Conservation (phyloP, 2,888 invertebrate species). For the Lithophane socia region DNA sequence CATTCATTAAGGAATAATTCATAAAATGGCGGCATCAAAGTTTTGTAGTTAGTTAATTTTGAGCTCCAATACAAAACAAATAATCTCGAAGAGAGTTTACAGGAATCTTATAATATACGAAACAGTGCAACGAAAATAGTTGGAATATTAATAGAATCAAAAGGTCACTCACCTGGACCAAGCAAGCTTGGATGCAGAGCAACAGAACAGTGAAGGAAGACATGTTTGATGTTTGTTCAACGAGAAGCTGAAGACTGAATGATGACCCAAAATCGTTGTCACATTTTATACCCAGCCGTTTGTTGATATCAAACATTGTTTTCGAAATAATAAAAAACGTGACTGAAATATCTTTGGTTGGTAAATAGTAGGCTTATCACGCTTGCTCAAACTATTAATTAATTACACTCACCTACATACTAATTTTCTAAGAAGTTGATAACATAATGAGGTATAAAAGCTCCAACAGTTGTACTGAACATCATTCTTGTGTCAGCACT, state of each 20-base stretch:
- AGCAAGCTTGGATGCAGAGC: conserved; percentile 57
- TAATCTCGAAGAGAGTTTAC: not conserved
- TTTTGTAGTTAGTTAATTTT: no score
- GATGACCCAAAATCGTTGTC: not conserved
- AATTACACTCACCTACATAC: conserved; percentile 16
- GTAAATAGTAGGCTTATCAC: conserved; percentile 26
- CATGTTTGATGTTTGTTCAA: no score
- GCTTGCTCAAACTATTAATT: conserved; percentile 29
- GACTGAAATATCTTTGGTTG: conserved; percentile 1
- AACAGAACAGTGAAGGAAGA: no score
- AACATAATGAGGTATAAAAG: conserved; percentile 11
- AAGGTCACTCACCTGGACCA: conserved; percentile 51
- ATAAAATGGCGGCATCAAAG: no score
- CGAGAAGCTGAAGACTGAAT: conserved; percentile 29
- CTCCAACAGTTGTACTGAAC: not conserved
- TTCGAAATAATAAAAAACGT: conserved; percentile 28
- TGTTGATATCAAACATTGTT: not conserved
- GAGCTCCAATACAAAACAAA: no score
- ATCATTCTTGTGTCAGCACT: conserved; percentile 40
- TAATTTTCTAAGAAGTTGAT: conserved; percentile 7
- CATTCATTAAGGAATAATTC: no score
- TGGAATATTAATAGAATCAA: not conserved
- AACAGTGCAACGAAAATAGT: not conserved
- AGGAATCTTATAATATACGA: not conserved
- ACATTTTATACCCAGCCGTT: conserved; percentile 13